Evolutionary conservation across 2,888 invertebrate genomes (phyloP), one percentile per base, ranked within the genome.

Genomic region (Myopa tessellatipennis): DNA sequence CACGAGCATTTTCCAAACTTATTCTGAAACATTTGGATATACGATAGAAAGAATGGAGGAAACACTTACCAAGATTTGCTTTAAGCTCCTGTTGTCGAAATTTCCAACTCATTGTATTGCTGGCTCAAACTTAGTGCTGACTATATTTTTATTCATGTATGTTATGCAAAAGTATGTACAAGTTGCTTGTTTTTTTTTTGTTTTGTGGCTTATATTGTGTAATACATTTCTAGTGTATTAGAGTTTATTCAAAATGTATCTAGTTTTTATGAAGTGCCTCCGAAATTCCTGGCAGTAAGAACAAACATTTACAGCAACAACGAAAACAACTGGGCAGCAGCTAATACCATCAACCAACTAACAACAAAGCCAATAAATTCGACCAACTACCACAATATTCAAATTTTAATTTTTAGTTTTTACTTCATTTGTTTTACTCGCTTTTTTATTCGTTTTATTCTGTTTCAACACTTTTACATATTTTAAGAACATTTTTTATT

Each of bases 81-180:
- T 61, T 73, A 7, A 67, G 55, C 18, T 36, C 18, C 40, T 40
- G 12, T 50, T 60, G 75, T 34, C 75, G 75, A 69, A 69, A 75
- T 69, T 75, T 75, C 75, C 75, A 75, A 68, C 69, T 68, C 75
- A 75, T 75, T 26, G 45, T 69, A 8, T 26, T 26, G 26, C 2
- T 26, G 26, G 26, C 26, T 26, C 26, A 26, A 26, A 26, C 26
- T 26, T 26, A 26, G 26, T 26, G 26, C 1, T 26, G 26, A 26
- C 26, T 26, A 26, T 0, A 3, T 45, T 10, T 45, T 45, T 45
- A 45, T 45, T 45, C 45, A 45, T 45, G 45, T 10, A 10, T 45
- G 6, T 10, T 8, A 5, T 38, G 65, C 26, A 26, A 26, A 26
- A 26, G 26, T 26, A 26, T 26, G 26, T 26, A 26, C 26, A 4